Percentiles rank a stretch among this genome's conserved stretches.
These are phyloP conservation scores for Ailuropoda melanoleuca DNA, from an alignment of 2,113 vertebrate species.

Conservation along the genomic window DNA sequence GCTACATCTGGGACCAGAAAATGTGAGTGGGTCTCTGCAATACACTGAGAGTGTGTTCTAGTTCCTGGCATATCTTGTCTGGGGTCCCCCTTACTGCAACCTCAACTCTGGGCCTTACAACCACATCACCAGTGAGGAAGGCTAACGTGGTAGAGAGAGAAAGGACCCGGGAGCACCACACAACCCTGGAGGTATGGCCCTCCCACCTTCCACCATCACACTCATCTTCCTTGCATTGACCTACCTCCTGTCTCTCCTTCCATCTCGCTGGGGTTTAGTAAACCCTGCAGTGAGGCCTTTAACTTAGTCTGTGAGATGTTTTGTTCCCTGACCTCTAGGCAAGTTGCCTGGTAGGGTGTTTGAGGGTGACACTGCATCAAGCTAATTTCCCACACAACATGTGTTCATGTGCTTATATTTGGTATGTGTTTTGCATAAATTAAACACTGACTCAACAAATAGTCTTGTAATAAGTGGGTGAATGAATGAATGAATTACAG, in stretches of 20 bases:
- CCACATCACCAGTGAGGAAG: background rate
- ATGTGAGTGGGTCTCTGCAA: background rate
- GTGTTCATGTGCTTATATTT: background rate
- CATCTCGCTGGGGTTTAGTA: background rate
- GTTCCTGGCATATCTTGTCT: background rate
- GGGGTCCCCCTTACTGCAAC: background rate
- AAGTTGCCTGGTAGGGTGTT: background rate
- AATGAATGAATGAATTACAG: background rate
- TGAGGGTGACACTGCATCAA: background rate
- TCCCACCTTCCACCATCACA: background rate
- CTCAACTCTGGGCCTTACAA: background rate
- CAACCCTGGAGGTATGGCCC: background rate
- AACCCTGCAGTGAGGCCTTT: background rate
- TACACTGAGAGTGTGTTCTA: background rate
- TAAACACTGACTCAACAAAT: background rate
- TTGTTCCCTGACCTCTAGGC: background rate
- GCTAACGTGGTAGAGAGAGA: background rate
- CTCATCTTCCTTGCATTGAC: background rate
- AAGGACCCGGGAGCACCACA: background rate
- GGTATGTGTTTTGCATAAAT: background rate
- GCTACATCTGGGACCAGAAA: background rate
- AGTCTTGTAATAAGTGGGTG: background rate
- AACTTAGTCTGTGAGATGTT: background rate
- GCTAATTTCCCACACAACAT: background rate
- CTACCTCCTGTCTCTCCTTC: background rate